Conservation (phyloP, 1,140 invertebrate species). For the Dendroctonus valens region DNA sequence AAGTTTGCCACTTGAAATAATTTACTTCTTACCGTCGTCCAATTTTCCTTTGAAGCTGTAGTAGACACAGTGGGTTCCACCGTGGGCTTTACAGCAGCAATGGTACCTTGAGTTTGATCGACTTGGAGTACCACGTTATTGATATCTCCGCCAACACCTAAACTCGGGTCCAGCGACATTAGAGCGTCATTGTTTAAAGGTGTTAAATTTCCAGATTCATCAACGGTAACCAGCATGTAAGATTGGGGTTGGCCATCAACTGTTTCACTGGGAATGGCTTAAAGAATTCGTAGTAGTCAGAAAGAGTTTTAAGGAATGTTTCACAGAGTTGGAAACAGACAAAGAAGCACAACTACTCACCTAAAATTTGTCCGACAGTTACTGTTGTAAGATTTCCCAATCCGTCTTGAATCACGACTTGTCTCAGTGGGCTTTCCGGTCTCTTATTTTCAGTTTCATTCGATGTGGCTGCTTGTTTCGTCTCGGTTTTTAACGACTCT, state of each 20-base stretch:
- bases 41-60: neutral
- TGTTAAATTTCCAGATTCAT: conserved; percentile 67
- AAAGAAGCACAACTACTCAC: neutral
- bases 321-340: neutral
- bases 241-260: conserved; percentile 63
- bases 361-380: conserved; percentile 61
- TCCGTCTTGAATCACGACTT: conserved; percentile 48
- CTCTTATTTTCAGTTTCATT: conserved; percentile 21
- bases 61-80: neutral
- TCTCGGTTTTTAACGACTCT: too few species aligned
- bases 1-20: too few species aligned
- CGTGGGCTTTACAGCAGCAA: conserved; percentile 12
- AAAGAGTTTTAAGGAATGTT: too few species aligned
- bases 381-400: conserved; percentile 50
- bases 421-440: conserved; percentile 46
- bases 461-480: too few species aligned
- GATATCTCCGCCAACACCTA: conserved; percentile 44
- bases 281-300: conserved; percentile 2
- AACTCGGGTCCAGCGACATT: conserved; percentile 47
- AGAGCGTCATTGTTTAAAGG: conserved; percentile 69
- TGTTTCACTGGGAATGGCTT: conserved; percentile 63
- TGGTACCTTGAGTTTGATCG: conserved; percentile 39
- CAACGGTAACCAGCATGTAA: conserved; percentile 62
- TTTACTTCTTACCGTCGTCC: neutral
- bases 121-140: conserved; percentile 49